Evolutionary conservation across 2,113 vertebrate genomes (phyloP).

Genomic region (Monopterus albus): DNA sequence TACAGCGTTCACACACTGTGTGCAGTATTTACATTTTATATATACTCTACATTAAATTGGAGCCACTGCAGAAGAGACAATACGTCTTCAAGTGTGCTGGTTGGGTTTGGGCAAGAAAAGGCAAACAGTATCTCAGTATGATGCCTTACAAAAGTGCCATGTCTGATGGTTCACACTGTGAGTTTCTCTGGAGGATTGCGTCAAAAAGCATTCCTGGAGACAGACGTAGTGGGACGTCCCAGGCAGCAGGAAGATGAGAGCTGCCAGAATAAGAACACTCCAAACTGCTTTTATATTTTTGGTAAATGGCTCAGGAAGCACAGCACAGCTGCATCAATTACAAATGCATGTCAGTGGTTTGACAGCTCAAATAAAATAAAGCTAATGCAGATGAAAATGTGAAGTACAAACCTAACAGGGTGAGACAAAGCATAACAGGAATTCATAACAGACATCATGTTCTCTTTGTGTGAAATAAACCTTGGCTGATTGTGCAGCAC

Average conservation of each 20-base stretch:
- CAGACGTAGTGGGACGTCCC: slow-evolving; percentile 44
- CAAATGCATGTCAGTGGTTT: slow-evolving; percentile 38
- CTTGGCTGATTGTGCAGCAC: slow-evolving; percentile 64
- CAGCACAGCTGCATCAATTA: slow-evolving; percentile 29
- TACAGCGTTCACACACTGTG: not conserved
- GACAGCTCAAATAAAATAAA: slow-evolving; percentile 43
- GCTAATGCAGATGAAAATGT: slow-evolving; percentile 33
- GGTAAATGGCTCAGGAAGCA: slow-evolving; percentile 11
- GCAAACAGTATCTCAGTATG: slow-evolving; percentile 44
- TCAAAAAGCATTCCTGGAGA: slow-evolving; percentile 57
- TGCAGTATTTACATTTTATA: not conserved
- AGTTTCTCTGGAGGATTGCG: slow-evolving; percentile 46
- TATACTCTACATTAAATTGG: not conserved
- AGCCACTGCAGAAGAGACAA: not conserved
- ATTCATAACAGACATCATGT: slow-evolving; percentile 50
- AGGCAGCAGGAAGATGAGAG: slow-evolving; percentile 39
- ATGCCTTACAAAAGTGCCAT: slow-evolving; percentile 25
- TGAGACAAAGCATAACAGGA: slow-evolving; percentile 37
- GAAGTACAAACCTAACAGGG: slow-evolving; percentile 21
- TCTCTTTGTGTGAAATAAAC: slow-evolving; percentile 68
- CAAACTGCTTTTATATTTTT: not conserved
- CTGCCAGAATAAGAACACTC: slow-evolving; percentile 23
- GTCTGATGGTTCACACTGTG: slow-evolving; percentile 58
- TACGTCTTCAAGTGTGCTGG: slow-evolving; percentile 5
- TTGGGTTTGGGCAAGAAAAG: slow-evolving; percentile 23